Percentiles rank a stretch among this genome's conserved stretches.
phyloP scores from a whole-genome alignment of 1,140 invertebrate genomes.

The Leptinotarsa defecta region DNA sequence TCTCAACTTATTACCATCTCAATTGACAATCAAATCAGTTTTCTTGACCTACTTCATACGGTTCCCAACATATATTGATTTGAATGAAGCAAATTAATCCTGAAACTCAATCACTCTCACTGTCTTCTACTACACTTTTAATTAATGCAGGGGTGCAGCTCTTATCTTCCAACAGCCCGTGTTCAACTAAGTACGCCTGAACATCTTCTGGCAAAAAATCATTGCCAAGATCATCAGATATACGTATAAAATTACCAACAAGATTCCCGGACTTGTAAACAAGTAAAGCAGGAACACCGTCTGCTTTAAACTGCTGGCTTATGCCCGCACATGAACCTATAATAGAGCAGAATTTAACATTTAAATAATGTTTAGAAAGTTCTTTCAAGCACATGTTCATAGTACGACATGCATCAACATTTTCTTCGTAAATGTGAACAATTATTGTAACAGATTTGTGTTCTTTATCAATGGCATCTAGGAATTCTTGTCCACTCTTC shows the following conservation, averaged over 20 bases:
- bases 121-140: conserved; percentile 37
- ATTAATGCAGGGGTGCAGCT: conserved; percentile 52
- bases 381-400: conserved; percentile 86
- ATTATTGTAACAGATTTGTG: conserved; percentile 84
- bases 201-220: conserved; percentile 92
- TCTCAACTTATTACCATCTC: no score
- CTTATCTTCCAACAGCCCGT: conserved; percentile 77
- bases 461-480: conserved; percentile 88
- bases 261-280: conserved; percentile 89
- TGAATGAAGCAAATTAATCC: background rate
- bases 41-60: no score
- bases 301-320: conserved; percentile 80
- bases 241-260: conserved; percentile 89
- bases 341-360: conserved; percentile 91
- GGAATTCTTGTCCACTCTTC: conserved; percentile 74
- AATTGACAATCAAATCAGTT: no score
- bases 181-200: conserved; percentile 86
- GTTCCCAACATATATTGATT: background rate
- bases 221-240: conserved; percentile 85
- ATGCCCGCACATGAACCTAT: conserved; percentile 73
- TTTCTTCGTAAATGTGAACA: conserved; percentile 86
- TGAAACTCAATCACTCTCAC: conserved; percentile 42
- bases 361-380: conserved; percentile 80
- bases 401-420: conserved; percentile 73
- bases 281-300: conserved; percentile 89